These are phyloP conservation scores for Apteryx mantelli DNA, from an alignment of 2,113 vertebrate species.

Conservation along the genomic window DNA sequence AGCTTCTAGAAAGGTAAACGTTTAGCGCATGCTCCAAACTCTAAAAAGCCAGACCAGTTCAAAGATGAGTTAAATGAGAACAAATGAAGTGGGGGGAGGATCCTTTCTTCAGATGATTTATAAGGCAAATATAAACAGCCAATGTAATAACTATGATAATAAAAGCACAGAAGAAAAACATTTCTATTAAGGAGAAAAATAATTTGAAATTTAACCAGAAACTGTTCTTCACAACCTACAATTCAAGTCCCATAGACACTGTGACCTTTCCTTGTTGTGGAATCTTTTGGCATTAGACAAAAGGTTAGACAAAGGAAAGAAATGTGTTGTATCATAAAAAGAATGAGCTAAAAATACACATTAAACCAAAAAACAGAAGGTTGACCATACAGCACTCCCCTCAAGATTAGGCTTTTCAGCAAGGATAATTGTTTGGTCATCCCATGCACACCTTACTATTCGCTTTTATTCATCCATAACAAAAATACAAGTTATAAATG, in stretches of 20 bases:
- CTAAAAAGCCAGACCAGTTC: not conserved
- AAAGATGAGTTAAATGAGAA: not conserved
- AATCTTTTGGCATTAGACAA: not conserved
- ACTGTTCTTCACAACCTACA: not conserved
- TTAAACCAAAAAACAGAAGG: not conserved
- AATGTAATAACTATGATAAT: not conserved
- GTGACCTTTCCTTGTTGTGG: not conserved
- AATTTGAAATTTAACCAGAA: not conserved
- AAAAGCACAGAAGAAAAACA: not conserved
- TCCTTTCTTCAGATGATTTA: not conserved
- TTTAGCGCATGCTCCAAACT: not conserved
- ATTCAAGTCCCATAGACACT: not conserved
- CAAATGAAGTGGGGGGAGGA: not conserved
- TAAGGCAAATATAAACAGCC: not conserved
- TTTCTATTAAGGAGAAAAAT: not conserved
- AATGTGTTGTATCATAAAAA: not conserved
- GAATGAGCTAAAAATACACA: not conserved
- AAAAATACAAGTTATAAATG: not conserved
- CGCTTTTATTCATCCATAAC: not conserved
- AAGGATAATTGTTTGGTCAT: not conserved
- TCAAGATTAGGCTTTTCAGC: not conserved
- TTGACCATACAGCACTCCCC: not conserved
- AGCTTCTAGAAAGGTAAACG: not conserved
- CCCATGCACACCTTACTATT: not conserved
- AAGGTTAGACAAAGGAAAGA: not conserved